Conservation (phyloP, 2,113 vertebrate species). For the Strix aluco region DNA sequence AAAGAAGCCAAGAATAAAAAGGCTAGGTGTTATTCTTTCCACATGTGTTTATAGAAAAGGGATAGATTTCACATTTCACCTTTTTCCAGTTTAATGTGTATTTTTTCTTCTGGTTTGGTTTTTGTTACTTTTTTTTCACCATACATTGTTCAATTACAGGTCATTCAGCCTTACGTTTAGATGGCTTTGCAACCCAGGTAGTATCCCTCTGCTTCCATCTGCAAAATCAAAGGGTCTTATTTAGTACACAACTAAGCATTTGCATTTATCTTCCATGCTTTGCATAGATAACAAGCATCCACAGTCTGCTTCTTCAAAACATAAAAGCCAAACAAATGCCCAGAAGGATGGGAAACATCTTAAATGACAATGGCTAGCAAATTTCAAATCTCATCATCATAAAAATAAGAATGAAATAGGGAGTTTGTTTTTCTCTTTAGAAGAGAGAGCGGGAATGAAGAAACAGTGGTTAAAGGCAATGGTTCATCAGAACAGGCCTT, state of each 20-base stretch:
- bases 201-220: background rate
- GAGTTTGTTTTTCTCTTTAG: background rate
- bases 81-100: conserved; percentile 37
- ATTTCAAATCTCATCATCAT: background rate
- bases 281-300: background rate
- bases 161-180: background rate
- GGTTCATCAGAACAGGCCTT: background rate
- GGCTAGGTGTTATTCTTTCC: conserved; percentile 60
- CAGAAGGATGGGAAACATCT: background rate
- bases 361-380: background rate
- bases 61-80: conserved; percentile 49
- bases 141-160: conserved; percentile 18
- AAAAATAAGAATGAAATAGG: background rate
- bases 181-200: background rate
- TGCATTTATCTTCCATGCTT: background rate
- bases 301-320: background rate
- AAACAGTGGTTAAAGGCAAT: background rate
- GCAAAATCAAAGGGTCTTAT: background rate
- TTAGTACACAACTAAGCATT: background rate
- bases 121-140: background rate
- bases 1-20: conserved; percentile 28
- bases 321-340: background rate
- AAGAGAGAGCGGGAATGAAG: background rate
- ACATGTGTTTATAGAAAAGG: conserved; percentile 53
- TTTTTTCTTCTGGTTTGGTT: conserved; percentile 20